phyloP scores from a whole-genome alignment of 2,113 vertebrate genomes.

The Pseudolaguvia tuberculata region DNA sequence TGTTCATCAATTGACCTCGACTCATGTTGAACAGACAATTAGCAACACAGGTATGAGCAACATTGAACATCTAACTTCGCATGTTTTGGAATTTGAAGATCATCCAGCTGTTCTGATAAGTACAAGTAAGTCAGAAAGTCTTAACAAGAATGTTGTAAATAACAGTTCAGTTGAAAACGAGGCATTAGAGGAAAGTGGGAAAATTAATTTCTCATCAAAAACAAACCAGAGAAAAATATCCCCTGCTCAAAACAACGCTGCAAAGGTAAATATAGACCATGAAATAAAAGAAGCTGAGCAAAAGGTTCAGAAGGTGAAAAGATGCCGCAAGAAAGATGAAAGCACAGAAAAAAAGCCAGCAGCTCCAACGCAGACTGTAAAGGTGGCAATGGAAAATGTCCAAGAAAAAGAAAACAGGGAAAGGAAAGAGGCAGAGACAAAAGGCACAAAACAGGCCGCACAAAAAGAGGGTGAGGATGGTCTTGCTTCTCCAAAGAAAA shows the following conservation, averaged over 20 bases:
- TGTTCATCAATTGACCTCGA: slow-evolving; percentile 56
- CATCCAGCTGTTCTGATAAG: slow-evolving; percentile 38
- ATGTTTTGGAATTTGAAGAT: slow-evolving; percentile 31
- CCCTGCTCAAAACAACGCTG: slow-evolving; percentile 32
- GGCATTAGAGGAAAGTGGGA: slow-evolving; percentile 39
- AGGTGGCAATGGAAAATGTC: slow-evolving; percentile 40
- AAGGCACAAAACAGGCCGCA: slow-evolving; percentile 45
- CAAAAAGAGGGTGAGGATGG: slow-evolving; percentile 44
- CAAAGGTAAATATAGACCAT: slow-evolving; percentile 40
- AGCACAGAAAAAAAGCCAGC: slow-evolving; percentile 40
- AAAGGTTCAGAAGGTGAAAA: slow-evolving; percentile 52
- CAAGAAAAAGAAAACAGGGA: slow-evolving; percentile 50
- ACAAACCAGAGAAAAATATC: slow-evolving; percentile 12
- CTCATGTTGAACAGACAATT: slow-evolving; percentile 49
- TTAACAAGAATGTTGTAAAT: slow-evolving; percentile 26
- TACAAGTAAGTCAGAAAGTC: slow-evolving; percentile 3
- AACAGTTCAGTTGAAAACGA: slow-evolving; percentile 35
- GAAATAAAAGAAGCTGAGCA: slow-evolving; percentile 49
- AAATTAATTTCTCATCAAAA: slow-evolving; percentile 13
- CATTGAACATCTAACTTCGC: slow-evolving; percentile 45
- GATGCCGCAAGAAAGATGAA: slow-evolving; percentile 56
- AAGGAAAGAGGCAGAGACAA: slow-evolving; percentile 45
- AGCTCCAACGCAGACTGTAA: slow-evolving; percentile 46
- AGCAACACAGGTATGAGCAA: slow-evolving; percentile 40
- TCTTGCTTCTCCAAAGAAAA: slow-evolving; percentile 50